Base-by-base conservation (phyloP, 1,140 invertebrate genomes). In the Drosophila carrolli region DNA sequence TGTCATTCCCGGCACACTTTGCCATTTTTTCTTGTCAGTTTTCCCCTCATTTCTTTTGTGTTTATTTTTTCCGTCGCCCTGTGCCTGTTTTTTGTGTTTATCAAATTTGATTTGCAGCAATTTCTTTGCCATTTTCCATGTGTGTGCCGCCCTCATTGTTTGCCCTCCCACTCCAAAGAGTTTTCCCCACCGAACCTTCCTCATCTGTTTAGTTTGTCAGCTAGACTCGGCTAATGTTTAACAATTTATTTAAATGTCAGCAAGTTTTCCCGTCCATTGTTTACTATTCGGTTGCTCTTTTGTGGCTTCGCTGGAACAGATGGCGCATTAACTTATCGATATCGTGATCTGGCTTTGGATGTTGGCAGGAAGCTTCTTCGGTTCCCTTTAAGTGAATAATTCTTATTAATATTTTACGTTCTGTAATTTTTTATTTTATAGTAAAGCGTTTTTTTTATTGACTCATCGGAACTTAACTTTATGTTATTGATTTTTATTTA, bases 41-140 rank as follows among this genome's bases (percentile, higher is more conserved):
- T 86, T 88, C 56, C 67, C 83, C 83, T 79, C 67, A 68, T 66
- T 83, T 71, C 65, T 14, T 54, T 81, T 80, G 63, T 72, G 51
- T 51, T 58, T 68, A 47, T 55, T 67, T 77, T 63, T 81, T 73
- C 48, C 46, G 44, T 60, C 66, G 54, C 47, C 56, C 23, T 72
- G 50, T 14, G 27, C 70, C 35, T 32, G 37, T 66, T 84, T 84
- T 59, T 73, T 73, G 59, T 88, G 84, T 88, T 88, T 89, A 88
- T 88, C 84, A 88, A 88, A 89, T 89, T 89, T 89, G 84, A 89
- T 89, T 89, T 86, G 73, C 76, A 79, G 84, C 81, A 75, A 89
- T 89, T 89, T 89, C 80, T 89, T 84, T 81, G 68, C 84, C 77
- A 89, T 89, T 89, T 89, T 78, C 71, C 83, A 71, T 85, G 81